A percentile compares a stretch with the other conserved stretches of the same genome.
phyloP scores from a whole-genome alignment of 2,113 vertebrate genomes.

The Ophiodon elongatus region DNA sequence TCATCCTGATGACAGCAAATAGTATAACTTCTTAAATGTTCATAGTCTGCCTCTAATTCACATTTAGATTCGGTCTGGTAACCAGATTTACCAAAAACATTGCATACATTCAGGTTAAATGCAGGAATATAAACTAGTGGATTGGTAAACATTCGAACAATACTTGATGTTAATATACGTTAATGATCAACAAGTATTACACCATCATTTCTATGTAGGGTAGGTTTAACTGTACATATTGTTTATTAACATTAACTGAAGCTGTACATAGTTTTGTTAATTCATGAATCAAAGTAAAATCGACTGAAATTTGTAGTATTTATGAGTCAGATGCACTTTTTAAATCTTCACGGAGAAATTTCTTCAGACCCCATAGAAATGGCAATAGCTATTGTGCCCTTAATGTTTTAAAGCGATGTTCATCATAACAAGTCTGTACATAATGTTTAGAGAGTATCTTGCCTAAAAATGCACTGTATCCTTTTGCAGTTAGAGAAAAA shows the following conservation, averaged over 20 bases:
- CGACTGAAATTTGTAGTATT: neutral
- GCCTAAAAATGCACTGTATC: neutral
- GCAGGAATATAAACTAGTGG: neutral
- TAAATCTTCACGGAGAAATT: slow-evolving; percentile 55
- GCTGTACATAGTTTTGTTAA: neutral
- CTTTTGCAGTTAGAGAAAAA: neutral
- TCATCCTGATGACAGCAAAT: neutral
- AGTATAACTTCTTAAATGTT: neutral
- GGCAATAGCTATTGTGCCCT: neutral
- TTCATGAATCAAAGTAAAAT: neutral
- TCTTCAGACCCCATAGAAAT: slow-evolving; percentile 23
- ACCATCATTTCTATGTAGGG: neutral
- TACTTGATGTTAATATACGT: neutral
- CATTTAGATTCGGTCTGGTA: neutral
- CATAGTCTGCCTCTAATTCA: neutral
- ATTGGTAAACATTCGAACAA: neutral
- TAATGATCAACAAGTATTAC: neutral
- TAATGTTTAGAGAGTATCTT: slow-evolving; percentile 4
- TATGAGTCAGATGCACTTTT: neutral
- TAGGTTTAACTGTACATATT: neutral
- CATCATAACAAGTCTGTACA: slow-evolving; percentile 28
- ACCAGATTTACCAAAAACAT: neutral
- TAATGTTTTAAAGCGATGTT: slow-evolving; percentile 34
- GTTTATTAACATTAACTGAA: neutral
- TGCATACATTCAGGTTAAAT: neutral